These are phyloP conservation scores for Petrophora chlorosata DNA, from an alignment of 2,888 invertebrate species.

Conservation along the genomic window DNA sequence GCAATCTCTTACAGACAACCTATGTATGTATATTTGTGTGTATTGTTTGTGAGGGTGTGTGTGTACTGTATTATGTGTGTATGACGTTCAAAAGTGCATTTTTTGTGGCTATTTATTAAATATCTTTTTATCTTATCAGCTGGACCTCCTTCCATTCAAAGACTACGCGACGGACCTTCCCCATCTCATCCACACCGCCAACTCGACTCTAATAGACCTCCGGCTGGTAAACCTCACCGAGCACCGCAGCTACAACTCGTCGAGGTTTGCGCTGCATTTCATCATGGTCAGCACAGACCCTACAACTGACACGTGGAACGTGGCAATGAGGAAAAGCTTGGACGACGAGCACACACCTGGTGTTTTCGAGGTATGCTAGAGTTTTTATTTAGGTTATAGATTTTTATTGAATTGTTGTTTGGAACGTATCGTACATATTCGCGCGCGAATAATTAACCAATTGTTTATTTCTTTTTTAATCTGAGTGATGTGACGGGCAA, in stretches of 20 bases:
- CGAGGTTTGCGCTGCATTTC: slow-evolving; percentile 85
- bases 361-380: slow-evolving; percentile 85
- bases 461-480: no score
- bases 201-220: slow-evolving; percentile 86
- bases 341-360: slow-evolving; percentile 91
- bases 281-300: slow-evolving; percentile 76
- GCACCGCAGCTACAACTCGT: slow-evolving; percentile 70
- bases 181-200: slow-evolving; percentile 86
- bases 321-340: slow-evolving; percentile 80
- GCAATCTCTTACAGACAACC: no score
- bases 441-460: no score
- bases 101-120: no score
- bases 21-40: no score
- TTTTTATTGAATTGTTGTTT: no score
- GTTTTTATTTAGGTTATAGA: no score
- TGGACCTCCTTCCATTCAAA: slow-evolving; percentile 72
- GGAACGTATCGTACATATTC: no score
- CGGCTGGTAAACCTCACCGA: slow-evolving; percentile 80
- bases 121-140: slow-evolving; percentile 58
- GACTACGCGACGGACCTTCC: slow-evolving; percentile 82
- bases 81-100: no score
- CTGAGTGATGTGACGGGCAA: no score
- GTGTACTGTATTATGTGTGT: no score
- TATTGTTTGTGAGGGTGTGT: no score
- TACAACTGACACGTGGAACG: slow-evolving; percentile 58